These are phyloP conservation scores for Pharmacophagus antenor DNA, from an alignment of 2,888 invertebrate genomes.

Conservation along the genomic window DNA sequence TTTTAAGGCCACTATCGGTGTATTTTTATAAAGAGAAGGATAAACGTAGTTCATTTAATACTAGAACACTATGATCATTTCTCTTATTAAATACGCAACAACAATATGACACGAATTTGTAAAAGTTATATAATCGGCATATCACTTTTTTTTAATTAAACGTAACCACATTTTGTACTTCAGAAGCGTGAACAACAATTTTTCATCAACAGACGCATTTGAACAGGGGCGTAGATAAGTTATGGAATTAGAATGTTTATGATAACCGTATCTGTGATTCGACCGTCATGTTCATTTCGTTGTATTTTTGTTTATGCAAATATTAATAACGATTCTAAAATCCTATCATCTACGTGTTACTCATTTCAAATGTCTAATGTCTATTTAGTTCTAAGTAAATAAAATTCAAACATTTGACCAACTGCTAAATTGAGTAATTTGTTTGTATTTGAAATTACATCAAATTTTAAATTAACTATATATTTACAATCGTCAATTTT, in stretches of 20 bases:
- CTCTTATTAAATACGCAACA: slow-evolving; percentile 10
- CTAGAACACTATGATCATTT: background rate
- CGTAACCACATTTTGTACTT: background rate
- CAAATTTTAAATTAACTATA: too few relatives aligned
- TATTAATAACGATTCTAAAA: background rate
- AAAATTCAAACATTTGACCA: too few relatives aligned
- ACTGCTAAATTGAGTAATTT: too few relatives aligned
- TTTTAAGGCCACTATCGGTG: slow-evolving; percentile 20
- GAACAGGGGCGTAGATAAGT: background rate
- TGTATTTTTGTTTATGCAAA: too few relatives aligned
- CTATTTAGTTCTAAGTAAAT: too few relatives aligned
- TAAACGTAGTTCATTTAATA: background rate
- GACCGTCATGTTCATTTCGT: too few relatives aligned
- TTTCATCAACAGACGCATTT: background rate
- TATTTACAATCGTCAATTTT: too few relatives aligned
- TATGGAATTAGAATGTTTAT: background rate
- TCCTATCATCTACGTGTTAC: background rate
- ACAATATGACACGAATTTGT: slow-evolving; percentile 6
- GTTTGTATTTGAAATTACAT: too few relatives aligned
- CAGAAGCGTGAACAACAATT: background rate
- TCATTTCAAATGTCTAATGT: background rate
- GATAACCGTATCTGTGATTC: background rate
- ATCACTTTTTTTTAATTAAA: background rate
- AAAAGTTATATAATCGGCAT: background rate
- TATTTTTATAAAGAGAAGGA: background rate